These are phyloP conservation scores for Anarhynchus alexandrinus DNA, from an alignment of 2,113 vertebrate species.

Conservation along the genomic window DNA sequence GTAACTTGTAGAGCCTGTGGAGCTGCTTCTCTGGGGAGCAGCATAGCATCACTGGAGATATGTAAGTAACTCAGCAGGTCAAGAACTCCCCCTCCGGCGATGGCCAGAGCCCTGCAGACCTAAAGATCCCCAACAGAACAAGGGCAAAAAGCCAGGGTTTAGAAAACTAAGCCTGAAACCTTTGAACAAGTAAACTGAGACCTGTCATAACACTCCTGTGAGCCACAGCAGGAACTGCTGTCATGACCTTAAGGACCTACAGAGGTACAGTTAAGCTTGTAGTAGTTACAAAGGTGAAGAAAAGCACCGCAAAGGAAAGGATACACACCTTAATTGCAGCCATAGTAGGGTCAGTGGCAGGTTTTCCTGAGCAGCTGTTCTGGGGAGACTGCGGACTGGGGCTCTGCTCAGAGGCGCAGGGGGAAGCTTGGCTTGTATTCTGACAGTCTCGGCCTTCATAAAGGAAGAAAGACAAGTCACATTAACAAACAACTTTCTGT, in stretches of 20 bases:
- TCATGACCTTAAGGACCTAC: background rate
- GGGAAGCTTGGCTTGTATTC: slow-evolving; percentile 84
- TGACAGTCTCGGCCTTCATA: slow-evolving; percentile 76
- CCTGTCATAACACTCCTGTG: background rate
- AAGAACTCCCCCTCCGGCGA: background rate
- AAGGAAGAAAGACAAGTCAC: slow-evolving; percentile 6
- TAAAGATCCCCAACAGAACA: slow-evolving; percentile 9
- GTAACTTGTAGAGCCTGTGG: background rate
- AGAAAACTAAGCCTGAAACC: slow-evolving; percentile 11
- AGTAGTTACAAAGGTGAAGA: background rate
- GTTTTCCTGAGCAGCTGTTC: slow-evolving; percentile 79
- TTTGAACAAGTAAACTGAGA: background rate
- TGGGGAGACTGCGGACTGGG: slow-evolving; percentile 89
- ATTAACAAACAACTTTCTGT: background rate
- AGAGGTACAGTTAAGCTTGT: background rate
- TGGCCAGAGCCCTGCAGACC: background rate
- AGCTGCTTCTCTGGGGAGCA: slow-evolving; percentile 18
- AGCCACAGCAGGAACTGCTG: background rate
- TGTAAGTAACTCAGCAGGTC: background rate
- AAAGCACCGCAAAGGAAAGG: background rate
- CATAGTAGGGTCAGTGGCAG: slow-evolving; percentile 76
- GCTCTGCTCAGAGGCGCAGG: slow-evolving; percentile 84
- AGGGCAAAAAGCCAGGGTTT: background rate
- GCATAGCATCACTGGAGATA: background rate
- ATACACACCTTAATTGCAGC: slow-evolving; percentile 71